Evolutionary conservation across 1,140 invertebrate genomes (phyloP).

Genomic region (Parapsyche elsis): DNA sequence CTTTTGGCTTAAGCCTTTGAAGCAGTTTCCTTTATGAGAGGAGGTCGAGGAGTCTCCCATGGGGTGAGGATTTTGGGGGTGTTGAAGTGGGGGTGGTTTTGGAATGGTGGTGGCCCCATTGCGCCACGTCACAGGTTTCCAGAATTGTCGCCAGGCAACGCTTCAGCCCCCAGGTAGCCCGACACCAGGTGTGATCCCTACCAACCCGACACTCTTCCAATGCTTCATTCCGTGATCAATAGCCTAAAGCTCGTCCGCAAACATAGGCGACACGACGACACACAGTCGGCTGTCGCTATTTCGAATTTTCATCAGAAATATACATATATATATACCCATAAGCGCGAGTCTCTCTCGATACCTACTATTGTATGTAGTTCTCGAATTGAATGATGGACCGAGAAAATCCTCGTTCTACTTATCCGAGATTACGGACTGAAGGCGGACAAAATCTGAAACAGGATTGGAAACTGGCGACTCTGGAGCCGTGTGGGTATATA

Average conservation of each 20-base stretch:
- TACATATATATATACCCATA: too few relatives aligned
- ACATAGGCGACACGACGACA: slow-evolving; percentile 2
- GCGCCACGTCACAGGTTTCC: slow-evolving; percentile 51
- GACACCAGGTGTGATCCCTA: slow-evolving; percentile 38
- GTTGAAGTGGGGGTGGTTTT: slow-evolving; percentile 19
- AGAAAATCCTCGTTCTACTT: too few relatives aligned
- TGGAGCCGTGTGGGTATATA: too few relatives aligned
- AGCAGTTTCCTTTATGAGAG: slow-evolving; percentile 51
- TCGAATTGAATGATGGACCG: too few relatives aligned
- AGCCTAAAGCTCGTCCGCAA: slow-evolving; percentile 11
- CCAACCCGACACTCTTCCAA: slow-evolving; percentile 35
- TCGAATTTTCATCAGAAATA: too few relatives aligned
- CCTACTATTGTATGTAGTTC: too few relatives aligned
- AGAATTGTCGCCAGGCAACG: slow-evolving; percentile 54
- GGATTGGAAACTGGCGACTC: too few relatives aligned
- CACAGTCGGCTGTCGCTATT: not conserved
- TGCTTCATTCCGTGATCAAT: slow-evolving; percentile 30
- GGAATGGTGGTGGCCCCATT: slow-evolving; percentile 7
- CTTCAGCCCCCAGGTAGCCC: slow-evolving; percentile 42
- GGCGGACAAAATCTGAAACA: too few relatives aligned
- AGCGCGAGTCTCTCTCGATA: too few relatives aligned
- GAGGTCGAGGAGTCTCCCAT: not conserved
- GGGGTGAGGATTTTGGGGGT: slow-evolving; percentile 22
- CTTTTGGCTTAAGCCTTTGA: slow-evolving; percentile 56
- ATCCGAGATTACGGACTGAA: not conserved